Conservation (phyloP, 1,140 invertebrate genomes). For the Drosophila lini region DNA sequence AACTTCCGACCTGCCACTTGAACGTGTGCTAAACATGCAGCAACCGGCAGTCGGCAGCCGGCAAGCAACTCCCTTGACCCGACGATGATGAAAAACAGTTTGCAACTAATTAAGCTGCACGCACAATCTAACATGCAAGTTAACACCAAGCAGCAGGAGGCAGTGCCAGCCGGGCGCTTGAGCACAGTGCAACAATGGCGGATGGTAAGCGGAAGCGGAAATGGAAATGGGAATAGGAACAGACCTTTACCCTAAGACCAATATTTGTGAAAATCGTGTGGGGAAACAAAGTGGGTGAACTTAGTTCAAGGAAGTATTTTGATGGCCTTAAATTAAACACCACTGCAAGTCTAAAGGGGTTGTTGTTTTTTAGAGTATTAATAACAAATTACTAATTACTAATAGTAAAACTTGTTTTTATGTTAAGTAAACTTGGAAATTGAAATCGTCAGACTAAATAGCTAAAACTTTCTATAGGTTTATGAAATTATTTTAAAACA, state of each 20-base stretch:
- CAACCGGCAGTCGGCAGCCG: not conserved
- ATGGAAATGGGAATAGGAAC: conserved; percentile 25
- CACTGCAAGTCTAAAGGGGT: too few species aligned
- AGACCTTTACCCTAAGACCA: conserved; percentile 5
- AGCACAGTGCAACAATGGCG: conserved; percentile 32
- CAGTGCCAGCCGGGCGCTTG: conserved; percentile 2
- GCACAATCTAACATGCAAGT: conserved; percentile 81
- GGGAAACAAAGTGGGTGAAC: not conserved
- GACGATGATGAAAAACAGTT: conserved; percentile 78
- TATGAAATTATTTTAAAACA: not conserved
- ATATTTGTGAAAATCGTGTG: conserved; percentile 9
- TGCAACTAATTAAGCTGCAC: conserved; percentile 82
- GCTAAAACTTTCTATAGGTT: not conserved
- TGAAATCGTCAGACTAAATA: not conserved
- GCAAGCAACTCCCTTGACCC: conserved; percentile 18
- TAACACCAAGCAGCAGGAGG: conserved; percentile 60
- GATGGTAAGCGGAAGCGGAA: conserved; percentile 26
- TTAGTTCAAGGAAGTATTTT: not conserved
- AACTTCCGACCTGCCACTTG: conserved; percentile 28
- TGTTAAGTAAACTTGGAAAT: not conserved
- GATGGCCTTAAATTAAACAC: not conserved
- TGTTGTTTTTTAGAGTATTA: not conserved
- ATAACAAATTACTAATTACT: not conserved
- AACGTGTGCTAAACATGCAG: conserved; percentile 65
- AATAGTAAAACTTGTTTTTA: not conserved